Evolutionary conservation across 2,888 invertebrate genomes (phyloP).

Genomic region (Abrostola tripartita): DNA sequence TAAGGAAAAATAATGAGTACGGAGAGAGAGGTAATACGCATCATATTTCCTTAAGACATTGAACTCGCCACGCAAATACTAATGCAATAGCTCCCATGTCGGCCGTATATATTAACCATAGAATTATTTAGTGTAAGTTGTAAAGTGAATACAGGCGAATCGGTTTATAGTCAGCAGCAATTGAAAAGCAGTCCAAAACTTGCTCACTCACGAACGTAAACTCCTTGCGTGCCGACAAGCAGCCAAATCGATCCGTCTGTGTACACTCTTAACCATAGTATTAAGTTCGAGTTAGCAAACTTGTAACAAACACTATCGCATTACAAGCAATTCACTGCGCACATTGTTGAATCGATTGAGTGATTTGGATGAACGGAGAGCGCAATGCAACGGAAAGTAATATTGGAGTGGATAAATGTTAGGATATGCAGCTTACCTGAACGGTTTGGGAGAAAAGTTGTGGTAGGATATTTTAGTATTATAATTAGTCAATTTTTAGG

Average conservation of each 20-base stretch:
- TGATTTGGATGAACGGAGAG: background rate
- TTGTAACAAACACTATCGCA: background rate
- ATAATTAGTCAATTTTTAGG: background rate
- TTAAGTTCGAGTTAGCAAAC: background rate
- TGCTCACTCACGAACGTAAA: background rate
- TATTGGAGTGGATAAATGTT: background rate
- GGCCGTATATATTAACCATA: background rate
- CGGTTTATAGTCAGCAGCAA: background rate
- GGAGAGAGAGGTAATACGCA: background rate
- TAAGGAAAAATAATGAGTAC: background rate
- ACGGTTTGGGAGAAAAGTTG: background rate
- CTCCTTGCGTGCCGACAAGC: background rate
- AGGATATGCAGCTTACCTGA: background rate
- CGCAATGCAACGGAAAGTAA: slow-evolving; percentile 6
- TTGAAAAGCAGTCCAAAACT: background rate
- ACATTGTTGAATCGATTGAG: background rate
- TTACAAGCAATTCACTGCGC: background rate
- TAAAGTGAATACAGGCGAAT: background rate
- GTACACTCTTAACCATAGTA: background rate
- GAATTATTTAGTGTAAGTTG: background rate
- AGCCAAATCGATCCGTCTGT: background rate
- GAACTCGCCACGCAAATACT: slow-evolving; percentile 4
- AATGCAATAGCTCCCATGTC: background rate
- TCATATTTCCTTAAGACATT: background rate
- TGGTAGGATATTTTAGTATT: background rate